Base-by-base conservation (phyloP, 2,797 vertebrate genomes). In the Crocodylus rhombifer region DNA sequence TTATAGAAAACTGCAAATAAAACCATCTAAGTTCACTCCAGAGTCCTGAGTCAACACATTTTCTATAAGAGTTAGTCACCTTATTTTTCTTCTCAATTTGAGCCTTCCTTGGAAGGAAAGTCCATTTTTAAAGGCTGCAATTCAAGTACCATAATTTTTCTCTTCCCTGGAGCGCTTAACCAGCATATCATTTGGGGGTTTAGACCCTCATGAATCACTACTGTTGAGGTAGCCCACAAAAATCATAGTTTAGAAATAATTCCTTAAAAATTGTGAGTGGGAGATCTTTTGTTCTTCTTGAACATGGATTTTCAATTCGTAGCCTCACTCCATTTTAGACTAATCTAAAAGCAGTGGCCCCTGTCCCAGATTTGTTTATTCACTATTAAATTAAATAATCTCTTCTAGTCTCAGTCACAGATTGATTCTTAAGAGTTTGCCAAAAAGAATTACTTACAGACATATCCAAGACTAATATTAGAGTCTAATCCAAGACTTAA, bases 111-210 rank as follows among this genome's bases (percentile, higher is more conserved):
- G 58, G 30, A 15, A 60, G 57, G 13, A 23, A 30, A 77, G 14
- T 25, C 57, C 21, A 33, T 77, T 77, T 14, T 57, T 16, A 23
- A 33, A 69, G 20, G 30, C 33, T 69, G 30, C 30, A 69, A 36
- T 80, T 80, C 93, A 91, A 75, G 36, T 95, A 94, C 94, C 91
- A 91, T 94, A 94, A 58, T 76, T 73, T 90, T 17, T 96, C 51
- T 87, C 96, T 92, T 85, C 80, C 85, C 18, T 77, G 67, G 55
- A 79, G 87, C 33, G 20, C 69, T 73, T 80, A 94, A 90, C 33
- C 88, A 81, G 91, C 14, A 17, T 90, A 4, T 78, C 88, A 93
- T 92, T 75, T 91, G 67, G 64, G 85, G 65, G 10, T 81, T 91
- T 80, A 87, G 58, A 69, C 62, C 67, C 1, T 1, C 63, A 86